These are phyloP conservation scores for Numida meleagris DNA, from an alignment of 2,113 vertebrate genomes.

Conservation along the genomic window DNA sequence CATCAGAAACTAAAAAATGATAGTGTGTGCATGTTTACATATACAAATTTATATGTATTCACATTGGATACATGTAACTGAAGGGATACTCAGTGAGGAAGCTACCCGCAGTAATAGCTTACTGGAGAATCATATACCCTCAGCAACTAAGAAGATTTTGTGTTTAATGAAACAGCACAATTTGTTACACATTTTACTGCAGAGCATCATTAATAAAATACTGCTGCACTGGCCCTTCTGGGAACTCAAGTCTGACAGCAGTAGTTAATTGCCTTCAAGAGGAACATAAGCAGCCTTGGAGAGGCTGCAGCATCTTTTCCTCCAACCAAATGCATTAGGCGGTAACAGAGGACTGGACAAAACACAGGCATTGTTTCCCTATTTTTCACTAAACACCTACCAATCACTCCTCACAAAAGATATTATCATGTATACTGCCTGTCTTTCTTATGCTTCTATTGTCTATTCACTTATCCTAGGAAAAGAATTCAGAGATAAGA, in stretches of 20 bases:
- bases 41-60: background rate
- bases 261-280: slow-evolving; percentile 65
- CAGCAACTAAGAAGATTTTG: slow-evolving; percentile 22
- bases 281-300: slow-evolving; percentile 11
- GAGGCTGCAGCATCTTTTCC: slow-evolving; percentile 12
- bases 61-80: background rate
- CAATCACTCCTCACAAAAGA: background rate
- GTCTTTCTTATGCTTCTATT: background rate
- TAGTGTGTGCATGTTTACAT: background rate
- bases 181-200: slow-evolving; percentile 49
- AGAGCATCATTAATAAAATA: slow-evolving; percentile 69
- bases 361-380: background rate
- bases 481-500: background rate
- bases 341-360: background rate
- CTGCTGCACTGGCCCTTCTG: slow-evolving; percentile 19
- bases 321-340: background rate
- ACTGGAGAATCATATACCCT: background rate
- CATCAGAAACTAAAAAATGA: background rate
- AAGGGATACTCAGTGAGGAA: background rate
- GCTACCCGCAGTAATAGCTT: background rate
- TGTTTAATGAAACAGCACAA: slow-evolving; percentile 59
- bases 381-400: background rate
- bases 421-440: background rate
- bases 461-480: background rate
- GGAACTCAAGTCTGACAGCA: slow-evolving; percentile 50